Conservation (phyloP, 2,113 vertebrate genomes). For the Heteronetta atricapilla region DNA sequence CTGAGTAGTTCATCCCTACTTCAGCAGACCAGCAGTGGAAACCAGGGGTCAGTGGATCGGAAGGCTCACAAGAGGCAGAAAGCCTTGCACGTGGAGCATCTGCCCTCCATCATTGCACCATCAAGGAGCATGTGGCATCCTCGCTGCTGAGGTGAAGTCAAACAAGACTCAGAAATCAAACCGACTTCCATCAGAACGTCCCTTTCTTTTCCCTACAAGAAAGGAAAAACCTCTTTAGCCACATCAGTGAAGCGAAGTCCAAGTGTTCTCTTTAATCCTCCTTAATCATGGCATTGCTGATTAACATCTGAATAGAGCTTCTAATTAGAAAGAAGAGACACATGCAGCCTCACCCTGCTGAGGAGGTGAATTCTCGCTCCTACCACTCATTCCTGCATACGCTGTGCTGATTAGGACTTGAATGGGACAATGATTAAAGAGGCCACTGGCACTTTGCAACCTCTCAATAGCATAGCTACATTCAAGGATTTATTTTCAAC, state of each 20-base stretch:
- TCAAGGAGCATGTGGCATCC: not conserved
- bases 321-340: constrained; percentile 66
- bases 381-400: constrained; percentile 42
- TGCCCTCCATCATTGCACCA: fast-evolving
- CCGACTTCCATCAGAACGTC: not conserved
- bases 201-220: not conserved
- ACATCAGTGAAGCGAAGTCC: constrained; percentile 5
- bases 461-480: constrained; percentile 53
- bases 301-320: constrained; percentile 66
- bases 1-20: not conserved
- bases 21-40: not conserved
- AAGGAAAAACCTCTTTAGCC: constrained; percentile 10
- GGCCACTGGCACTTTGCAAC: constrained; percentile 52
- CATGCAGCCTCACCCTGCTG: constrained; percentile 32
- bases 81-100: not conserved
- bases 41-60: not conserved
- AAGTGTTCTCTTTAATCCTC: constrained; percentile 35
- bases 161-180: not conserved
- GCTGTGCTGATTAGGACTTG: constrained; percentile 71
- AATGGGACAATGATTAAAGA: constrained; percentile 76
- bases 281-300: constrained; percentile 52
- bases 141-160: not conserved
- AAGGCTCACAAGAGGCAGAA: not conserved
- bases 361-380: constrained; percentile 49
- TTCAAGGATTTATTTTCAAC: constrained; percentile 71